phyloP scores from a whole-genome alignment of 2,797 vertebrate species.

The Sciurus vulgaris region DNA sequence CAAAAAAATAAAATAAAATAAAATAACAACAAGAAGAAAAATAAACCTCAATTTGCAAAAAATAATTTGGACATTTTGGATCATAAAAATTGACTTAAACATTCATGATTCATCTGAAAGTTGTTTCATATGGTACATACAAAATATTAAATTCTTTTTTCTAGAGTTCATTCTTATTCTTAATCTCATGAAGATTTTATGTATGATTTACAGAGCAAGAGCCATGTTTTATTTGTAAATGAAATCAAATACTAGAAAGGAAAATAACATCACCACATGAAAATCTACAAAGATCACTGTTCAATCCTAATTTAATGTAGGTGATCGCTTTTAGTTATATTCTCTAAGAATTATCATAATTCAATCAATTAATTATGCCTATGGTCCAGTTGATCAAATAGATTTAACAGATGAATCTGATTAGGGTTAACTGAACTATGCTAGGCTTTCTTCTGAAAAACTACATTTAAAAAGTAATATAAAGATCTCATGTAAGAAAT shows the following conservation, averaged over 20 bases:
- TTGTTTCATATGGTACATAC: neutral
- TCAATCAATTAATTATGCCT: neutral
- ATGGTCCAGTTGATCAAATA: neutral
- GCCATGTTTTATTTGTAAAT: slow-evolving; percentile 56
- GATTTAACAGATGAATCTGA: slow-evolving; percentile 9
- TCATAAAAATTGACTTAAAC: neutral
- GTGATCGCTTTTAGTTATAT: neutral
- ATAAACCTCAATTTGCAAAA: neutral
- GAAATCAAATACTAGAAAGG: slow-evolving; percentile 62
- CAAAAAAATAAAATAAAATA: too few species aligned
- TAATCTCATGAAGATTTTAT: slow-evolving; percentile 45
- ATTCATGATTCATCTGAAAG: neutral
- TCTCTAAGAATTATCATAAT: slow-evolving; percentile 33
- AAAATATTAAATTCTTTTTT: neutral
- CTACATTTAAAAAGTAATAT: neutral
- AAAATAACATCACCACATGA: slow-evolving; percentile 11
- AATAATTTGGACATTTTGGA: slow-evolving; percentile 21
- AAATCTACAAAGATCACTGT: slow-evolving; percentile 45
- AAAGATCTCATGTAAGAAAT: neutral
- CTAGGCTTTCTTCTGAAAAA: slow-evolving; percentile 40
- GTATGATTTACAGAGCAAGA: slow-evolving; percentile 39
- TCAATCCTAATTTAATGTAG: slow-evolving; percentile 31
- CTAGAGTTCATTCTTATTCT: neutral
- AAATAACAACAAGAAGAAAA: neutral
- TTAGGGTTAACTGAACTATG: slow-evolving; percentile 11